Base-by-base conservation (phyloP, 2,113 vertebrate species). In the Halcyon senegalensis region DNA sequence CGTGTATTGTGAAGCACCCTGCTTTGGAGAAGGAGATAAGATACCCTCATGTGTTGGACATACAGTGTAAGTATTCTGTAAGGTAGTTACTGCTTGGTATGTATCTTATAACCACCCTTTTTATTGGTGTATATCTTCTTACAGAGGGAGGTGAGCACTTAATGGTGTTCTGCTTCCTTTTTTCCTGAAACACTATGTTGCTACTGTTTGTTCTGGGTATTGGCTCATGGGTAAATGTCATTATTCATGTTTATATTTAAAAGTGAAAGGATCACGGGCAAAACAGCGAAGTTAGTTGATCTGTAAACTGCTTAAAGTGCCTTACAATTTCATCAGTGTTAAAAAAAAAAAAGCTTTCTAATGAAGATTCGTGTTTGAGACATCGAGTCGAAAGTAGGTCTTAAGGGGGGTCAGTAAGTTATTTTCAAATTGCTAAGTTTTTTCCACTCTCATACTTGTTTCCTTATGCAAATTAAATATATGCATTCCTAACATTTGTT, bases 1-100 rank as follows among this genome's bases (percentile, higher is more conserved):
- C 98, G 84, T 99, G 99, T 27, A 95, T 99, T 87, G 99, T 99
- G 86, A 99, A 97, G 82, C 99, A 99, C 95, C 99, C 99, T 11
- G 98, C 99, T 66, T 98, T 99, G 96, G 98, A 98, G 64, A 99
- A 98, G 27, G 99, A 99, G 70, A 97, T 99, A 44, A 98, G 99
- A 66, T 98, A 98, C 24, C 98, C 98, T 50, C 98, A 98, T n/a
- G 84, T 96, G 30, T 95, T 99, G 89, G 99, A 99, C 88, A 98
- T 99, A 95, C 98, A 99, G 56, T 99, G 99, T 99, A 98, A 99
- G 99, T 99, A 95, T 90, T 78, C 46, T 70, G 8, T 39, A 72
- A 74, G 51, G 51, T 67, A 55, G 15, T 41, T 67, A 37, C 8
- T 70, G 11, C n/a, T 56, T 75, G 5, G 10, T 69, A 2, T 33